Base-by-base conservation (phyloP, 2,888 invertebrate species). In the Cheilosia vulpina region DNA sequence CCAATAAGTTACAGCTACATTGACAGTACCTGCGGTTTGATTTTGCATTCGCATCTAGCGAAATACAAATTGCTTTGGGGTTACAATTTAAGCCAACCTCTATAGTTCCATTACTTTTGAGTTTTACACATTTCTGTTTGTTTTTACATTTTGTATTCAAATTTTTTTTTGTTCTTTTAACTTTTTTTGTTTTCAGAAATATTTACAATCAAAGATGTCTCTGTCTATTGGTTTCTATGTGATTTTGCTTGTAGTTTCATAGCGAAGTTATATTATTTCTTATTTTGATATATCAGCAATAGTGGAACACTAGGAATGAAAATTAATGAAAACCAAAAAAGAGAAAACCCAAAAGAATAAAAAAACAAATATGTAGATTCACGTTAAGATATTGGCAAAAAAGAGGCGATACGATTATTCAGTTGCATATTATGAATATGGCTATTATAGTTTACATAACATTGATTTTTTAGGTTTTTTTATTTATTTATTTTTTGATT, bases 41-140 rank as follows among this genome's bases (percentile, higher is more conserved):
- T 77, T 24, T 85, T 76, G 81, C 72, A n/a, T 43, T 43, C n/a
- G 15, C 38, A 75, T 85, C 71, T 81, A 63, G 77, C 76, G 58
- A 73, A 79, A 62, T 53, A 80, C 63, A 78, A 69, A 53, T 71
- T 78, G n/a, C 43, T 83, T 77, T 68, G 52, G 53, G 58, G 45
- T 81, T 50, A 87, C 77, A 78, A 88, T 88, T 38, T 38, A 88
- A 89, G 88, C 89, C 88, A 79, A 79, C 84, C 79, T 87, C 76
- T 79, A 65, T 76, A 76, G 79, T 84, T 71, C 75, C 63, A 68
- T 78, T 72, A 69, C 45, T 62, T 41, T 88, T 78, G 65, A 76
- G 81, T 87, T 83, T 84, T 88, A 63, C 19, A 78, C 62, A 41
- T 31, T 57, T 50, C 45, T 52, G 13, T 38, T 38, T 31, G 38